A percentile compares a stretch with the other conserved stretches of the same genome.
phyloP scores from a whole-genome alignment of 23 tunicate species.

The Halocynthia roretzi region DNA sequence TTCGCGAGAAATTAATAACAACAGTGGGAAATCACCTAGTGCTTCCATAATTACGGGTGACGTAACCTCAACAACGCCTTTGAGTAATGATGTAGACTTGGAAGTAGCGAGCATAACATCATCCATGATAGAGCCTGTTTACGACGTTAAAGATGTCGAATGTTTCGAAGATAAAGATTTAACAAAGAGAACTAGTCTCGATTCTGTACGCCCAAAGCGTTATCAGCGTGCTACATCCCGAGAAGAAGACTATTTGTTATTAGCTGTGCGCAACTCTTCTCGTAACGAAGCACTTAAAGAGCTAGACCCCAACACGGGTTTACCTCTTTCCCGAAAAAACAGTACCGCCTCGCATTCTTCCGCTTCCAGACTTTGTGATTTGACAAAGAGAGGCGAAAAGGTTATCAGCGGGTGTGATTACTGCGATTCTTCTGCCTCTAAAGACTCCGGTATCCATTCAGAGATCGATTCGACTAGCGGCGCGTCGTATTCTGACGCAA shows the following conservation, averaged over 20 bases:
- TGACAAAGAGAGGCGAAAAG: not conserved
- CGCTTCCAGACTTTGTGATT: not conserved
- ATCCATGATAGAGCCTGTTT: not conserved
- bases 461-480: slow-evolving; percentile 65
- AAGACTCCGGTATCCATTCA: slow-evolving; percentile 94
- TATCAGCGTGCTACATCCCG: not conserved
- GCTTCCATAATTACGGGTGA: too few species aligned
- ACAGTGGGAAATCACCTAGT: too few species aligned
- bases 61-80: too few species aligned
- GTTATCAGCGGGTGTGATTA: slow-evolving; percentile 20
- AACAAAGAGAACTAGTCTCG: not conserved
- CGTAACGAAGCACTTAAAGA: not conserved
- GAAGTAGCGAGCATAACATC: slow-evolving; percentile 13
- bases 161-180: too few species aligned
- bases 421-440: slow-evolving; percentile 83
- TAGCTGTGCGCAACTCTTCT: not conserved
- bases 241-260: too few species aligned
- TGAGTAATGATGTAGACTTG: not conserved
- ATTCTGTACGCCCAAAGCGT: not conserved
- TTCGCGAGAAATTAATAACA: too few species aligned
- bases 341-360: slow-evolving; percentile 14
- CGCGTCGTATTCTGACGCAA: slow-evolving; percentile 22
- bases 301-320: slow-evolving; percentile 4
- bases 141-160: too few species aligned
- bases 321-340: slow-evolving; percentile 21